Conservation (phyloP, 2,113 vertebrate species). For the Macaca nemestrina region DNA sequence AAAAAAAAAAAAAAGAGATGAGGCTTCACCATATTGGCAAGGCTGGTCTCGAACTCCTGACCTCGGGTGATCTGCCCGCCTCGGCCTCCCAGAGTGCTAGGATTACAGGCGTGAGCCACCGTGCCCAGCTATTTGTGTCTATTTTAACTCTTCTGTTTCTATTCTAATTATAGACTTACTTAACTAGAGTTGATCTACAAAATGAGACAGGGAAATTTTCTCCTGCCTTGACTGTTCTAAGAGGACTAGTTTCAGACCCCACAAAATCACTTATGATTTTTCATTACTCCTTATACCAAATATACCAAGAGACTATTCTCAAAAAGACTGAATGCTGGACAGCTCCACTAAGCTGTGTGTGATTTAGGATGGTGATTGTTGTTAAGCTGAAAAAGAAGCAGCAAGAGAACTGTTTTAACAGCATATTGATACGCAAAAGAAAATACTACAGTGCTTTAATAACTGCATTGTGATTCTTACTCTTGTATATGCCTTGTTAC, state of each 20-base stretch:
- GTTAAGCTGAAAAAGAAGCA: not conserved
- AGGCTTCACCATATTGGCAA: too few species aligned
- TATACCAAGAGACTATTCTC: not conserved
- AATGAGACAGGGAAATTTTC: not conserved
- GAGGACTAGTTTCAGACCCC: not conserved
- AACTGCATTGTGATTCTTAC: not conserved
- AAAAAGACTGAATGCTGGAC: not conserved
- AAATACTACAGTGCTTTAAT: not conserved
- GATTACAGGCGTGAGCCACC: too few species aligned
- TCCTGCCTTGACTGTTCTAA: not conserved
- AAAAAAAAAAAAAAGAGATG: too few species aligned
- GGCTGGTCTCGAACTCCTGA: too few species aligned
- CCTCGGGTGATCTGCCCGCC: fast-evolving
- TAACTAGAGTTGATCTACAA: not conserved
- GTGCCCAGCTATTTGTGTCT: not conserved
- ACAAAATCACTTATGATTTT: not conserved
- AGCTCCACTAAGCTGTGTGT: not conserved
- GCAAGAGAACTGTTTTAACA: not conserved
- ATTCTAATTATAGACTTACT: not conserved
- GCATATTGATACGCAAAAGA: not conserved
- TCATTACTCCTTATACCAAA: not conserved
- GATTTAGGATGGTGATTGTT: not conserved
- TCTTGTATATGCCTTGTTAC: not conserved
- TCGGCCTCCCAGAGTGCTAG: too few species aligned
- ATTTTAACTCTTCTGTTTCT: not conserved